Evolutionary conservation across 1,140 invertebrate genomes (phyloP).

Genomic region (Hesperophylax magnus): DNA sequence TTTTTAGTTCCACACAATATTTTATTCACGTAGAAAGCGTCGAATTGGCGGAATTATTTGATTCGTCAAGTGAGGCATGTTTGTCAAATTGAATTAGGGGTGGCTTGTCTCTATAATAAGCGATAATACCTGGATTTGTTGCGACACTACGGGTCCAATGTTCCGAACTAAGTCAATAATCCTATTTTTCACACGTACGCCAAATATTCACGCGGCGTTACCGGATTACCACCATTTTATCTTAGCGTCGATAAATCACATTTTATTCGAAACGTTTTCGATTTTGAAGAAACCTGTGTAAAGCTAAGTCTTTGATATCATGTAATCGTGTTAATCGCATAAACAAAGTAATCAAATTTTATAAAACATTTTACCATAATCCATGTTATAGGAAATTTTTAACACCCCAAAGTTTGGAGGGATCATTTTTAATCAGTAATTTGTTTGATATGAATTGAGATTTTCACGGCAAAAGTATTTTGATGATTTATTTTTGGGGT

Average conservation of each 20-base stretch:
- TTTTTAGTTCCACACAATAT: too few relatives aligned
- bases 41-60: slow-evolving; percentile 2
- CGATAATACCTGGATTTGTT: background rate
- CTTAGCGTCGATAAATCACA: background rate
- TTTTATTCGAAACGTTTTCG: background rate
- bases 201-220: background rate
- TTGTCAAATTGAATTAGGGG: slow-evolving; percentile 13
- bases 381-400: too few relatives aligned
- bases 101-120: background rate
- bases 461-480: too few relatives aligned
- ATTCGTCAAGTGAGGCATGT: background rate
- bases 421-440: too few relatives aligned
- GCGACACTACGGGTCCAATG: background rate
- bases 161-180: background rate
- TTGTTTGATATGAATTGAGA: too few relatives aligned
- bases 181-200: slow-evolving; percentile 1
- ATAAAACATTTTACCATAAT: background rate
- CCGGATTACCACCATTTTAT: background rate
- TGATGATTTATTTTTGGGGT: too few relatives aligned
- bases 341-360: background rate
- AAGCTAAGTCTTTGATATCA: background rate
- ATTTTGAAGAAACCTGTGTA: background rate
- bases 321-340: background rate
- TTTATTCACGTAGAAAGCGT: background rate
- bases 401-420: too few relatives aligned